Base-by-base conservation (phyloP, 2,113 vertebrate species). In the Barnardius zonarius region DNA sequence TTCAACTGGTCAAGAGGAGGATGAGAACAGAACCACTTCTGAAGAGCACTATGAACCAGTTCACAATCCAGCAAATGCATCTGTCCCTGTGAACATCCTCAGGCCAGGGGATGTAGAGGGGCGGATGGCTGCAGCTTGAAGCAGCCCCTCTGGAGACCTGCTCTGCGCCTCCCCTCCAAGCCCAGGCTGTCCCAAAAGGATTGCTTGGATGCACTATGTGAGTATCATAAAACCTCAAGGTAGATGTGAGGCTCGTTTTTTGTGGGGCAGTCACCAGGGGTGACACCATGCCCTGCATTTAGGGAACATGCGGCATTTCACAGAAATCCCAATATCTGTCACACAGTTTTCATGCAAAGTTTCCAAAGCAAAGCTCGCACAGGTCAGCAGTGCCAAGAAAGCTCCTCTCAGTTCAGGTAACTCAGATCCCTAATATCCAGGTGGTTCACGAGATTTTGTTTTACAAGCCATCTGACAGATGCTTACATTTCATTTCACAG, bases 381-480 rank as follows among this genome's bases (percentile, higher is more conserved):
- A 75, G 88, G 78, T 61, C 75, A 64, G 22, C 3, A 1, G 23
- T 14, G 41, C 54, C 28, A 92, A 11, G 88, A 88, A 55, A 14
- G 25, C 33, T 62, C 35, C 68, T 77, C 83, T 48, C 16, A 0
- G 73, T 37, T 79, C 95, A 95, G 69, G 76, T 94, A 92, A 77
- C 72, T 30, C 83, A 43, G 62, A 77, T 55, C 91, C 90, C 91
- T 72, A 44, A 93, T 90, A 91, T 37, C 77, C 97, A 98, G 97
- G 95, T 96, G 96, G 92, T 69, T 97, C 73, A 68, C 70, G 0
- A 93, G 92, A 94, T 93, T 94, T 35, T 82, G 88, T 96, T 98
- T 98, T 97, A 97, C 92, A 95, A 97, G 96, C 85, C 96, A 97
- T 83, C 94, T 97, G 95, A 85, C 92, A 95, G 83, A 90, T 76